Evolutionary conservation across 2,888 invertebrate genomes (phyloP), one percentile per base, ranked within the genome.

Genomic region (Acanthopleura granulata): DNA sequence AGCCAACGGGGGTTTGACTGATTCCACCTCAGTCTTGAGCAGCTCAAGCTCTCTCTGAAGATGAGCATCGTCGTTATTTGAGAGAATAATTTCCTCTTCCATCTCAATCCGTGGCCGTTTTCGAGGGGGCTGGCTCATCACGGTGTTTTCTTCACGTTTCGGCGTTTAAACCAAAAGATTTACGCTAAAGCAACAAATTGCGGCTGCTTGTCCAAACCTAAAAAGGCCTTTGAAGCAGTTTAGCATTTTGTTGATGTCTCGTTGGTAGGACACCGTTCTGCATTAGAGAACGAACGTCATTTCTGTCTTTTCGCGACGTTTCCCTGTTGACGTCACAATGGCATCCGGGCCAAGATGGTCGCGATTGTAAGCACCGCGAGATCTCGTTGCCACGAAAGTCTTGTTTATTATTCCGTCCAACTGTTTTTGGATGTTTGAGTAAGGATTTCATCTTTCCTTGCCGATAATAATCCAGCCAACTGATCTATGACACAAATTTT

Each of bases 11-110:
- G 81, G 78, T 75, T 84, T 84, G 25, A 85, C 79, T 16, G 85
- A 83, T 72, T 87, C 87, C 16, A 87, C 83, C 76, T 87, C 86
- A 27, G 83, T 81, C 73, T 85, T 83, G 80, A 85, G 80, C 49
- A 80, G 77, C 79, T 86, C 85, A 49, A 87, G 80, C 75, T 87
- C 86, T 61, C 78, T 80, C 73, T 81, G 80, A 72, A 83, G 25
- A 18, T 25, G 69, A 16, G 69, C 25, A 16, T 69, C 30, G 22
- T 69, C 69, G 18, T 16, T 29, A 25, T 69, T 69, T 6, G 57
- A 57, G n/a, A 57, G 22, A 57, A 57, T 22, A 29, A 79, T 75
- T 61, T 81, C 83, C 62, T 76, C 82, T 62, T 75, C 74, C 78
- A 79, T 77, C 49, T 78, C 81, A 62, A 81, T 76, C 72, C 80